A percentile compares a stretch with the other conserved stretches of the same genome.
These are phyloP conservation scores for Furcula furcula DNA, from an alignment of 2,888 invertebrate species.

Conservation along the genomic window DNA sequence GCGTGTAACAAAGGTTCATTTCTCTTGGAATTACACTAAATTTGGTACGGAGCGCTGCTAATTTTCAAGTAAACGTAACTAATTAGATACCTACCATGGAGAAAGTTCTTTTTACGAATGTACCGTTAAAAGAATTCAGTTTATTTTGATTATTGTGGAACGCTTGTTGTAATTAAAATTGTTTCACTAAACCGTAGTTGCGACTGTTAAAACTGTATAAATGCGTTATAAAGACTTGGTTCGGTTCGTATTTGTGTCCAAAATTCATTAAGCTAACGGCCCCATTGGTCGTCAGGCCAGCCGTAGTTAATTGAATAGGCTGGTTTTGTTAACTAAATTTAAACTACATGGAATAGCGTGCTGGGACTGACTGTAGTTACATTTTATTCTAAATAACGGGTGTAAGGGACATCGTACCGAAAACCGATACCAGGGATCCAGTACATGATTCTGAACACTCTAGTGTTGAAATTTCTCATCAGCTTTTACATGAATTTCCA, in stretches of 20 bases:
- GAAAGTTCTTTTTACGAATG: constrained; percentile 31
- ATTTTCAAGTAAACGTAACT: constrained; percentile 40
- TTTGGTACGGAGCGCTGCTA: constrained; percentile 38
- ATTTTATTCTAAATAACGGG: too few species aligned
- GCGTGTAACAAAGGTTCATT: constrained; percentile 63
- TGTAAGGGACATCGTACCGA: too few species aligned
- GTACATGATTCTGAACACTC: too few species aligned
- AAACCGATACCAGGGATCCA: too few species aligned
- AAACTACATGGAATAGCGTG: too few species aligned
- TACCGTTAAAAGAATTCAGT: constrained; percentile 12
- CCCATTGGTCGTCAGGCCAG: constrained; percentile 43
- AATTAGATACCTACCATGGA: constrained; percentile 36
- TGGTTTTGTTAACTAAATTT: constrained; percentile 54
- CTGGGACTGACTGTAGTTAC: too few species aligned
- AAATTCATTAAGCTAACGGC: constrained; percentile 59
- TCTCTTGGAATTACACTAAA: constrained; percentile 55
- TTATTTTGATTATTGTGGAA: constrained; percentile 16
- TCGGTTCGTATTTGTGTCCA: constrained; percentile 13
- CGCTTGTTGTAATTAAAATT: constrained; percentile 14
- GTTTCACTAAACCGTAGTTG: constrained; percentile 1
- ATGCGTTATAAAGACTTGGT: too few species aligned
- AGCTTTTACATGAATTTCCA: too few species aligned
- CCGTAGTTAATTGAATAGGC: constrained; percentile 58
- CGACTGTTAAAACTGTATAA: not conserved
- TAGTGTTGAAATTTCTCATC: too few species aligned